A percentile compares a stretch with the other conserved stretches of the same genome.
These are phyloP conservation scores for Lytechinus pictus DNA, from an alignment of 35 echinoderm and acorn worm species.

Conservation along the genomic window DNA sequence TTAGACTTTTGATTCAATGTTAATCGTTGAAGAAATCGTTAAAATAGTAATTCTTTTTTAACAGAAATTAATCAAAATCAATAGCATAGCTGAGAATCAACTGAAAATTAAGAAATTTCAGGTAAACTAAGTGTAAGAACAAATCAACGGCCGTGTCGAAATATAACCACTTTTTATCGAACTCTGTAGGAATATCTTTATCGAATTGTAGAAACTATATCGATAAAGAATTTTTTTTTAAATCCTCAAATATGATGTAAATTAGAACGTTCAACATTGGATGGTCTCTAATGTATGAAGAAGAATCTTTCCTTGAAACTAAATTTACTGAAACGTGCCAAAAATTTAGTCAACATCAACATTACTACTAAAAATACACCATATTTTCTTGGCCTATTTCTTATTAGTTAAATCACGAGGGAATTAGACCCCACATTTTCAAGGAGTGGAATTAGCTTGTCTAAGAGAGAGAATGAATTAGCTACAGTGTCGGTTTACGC, in stretches of 20 bases:
- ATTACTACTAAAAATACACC: not conserved
- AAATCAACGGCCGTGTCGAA: too few species aligned
- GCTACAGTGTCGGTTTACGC: not conserved
- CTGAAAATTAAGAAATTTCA: too few species aligned
- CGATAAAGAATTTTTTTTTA: too few species aligned
- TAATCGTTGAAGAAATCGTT: too few species aligned
- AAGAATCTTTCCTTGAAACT: not conserved
- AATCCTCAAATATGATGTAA: not conserved
- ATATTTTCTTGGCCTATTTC: not conserved
- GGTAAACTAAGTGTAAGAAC: too few species aligned
- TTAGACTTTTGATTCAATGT: too few species aligned
- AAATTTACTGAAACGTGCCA: not conserved
- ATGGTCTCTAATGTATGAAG: not conserved
- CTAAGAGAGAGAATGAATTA: not conserved
- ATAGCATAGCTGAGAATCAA: too few species aligned
- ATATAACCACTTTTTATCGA: too few species aligned
- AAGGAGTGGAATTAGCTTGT: not conserved
- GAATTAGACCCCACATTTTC: not conserved
- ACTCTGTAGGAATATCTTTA: too few species aligned
- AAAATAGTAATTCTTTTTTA: too few species aligned
- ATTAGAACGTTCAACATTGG: not conserved
- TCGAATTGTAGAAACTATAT: too few species aligned
- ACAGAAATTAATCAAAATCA: too few species aligned
- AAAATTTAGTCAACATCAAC: not conserved
- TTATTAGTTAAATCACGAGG: not conserved